Base-by-base conservation (phyloP, 2,888 invertebrate species). In the Magallana nippona region DNA sequence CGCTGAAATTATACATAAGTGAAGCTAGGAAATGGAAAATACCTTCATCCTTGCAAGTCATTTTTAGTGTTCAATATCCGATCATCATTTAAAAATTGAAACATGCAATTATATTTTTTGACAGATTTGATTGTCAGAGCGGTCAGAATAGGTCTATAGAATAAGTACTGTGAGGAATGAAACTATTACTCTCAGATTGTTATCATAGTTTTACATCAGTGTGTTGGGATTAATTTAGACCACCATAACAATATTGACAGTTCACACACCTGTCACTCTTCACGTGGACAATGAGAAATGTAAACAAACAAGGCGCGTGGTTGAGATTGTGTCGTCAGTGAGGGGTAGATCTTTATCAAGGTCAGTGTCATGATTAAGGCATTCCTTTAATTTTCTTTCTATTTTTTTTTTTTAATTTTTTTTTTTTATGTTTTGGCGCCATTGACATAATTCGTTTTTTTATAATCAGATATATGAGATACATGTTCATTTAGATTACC, bases 281-380 rank as follows among this genome's bases (percentile, higher is more conserved):
- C 71, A 32, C 27, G 71, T 32, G 71, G 32, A 71, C 71, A 27
- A 27, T 71, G 71, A 71, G 32, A 71, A 22, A 71, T 71, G 71
- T 27, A 22, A 71, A 71, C 71, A 71, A 71, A 27, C 27, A 27
- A 11, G 71, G 19, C 27, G 27, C 32, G 22, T 32, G 71, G 44
- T 27, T 27, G 60, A n/a, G 3, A 71, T 32, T 27, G 32, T 32
- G 71, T 27, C 71, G 71, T 27, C 71, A 27, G 32, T 11, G 15
- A 27, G 32, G 22, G 13, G 0, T 15, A 10, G 22, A 13, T 27
- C 27, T 27, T 71, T 27, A 27, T 71, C 32, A 71, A 27, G 27
- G 22, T 32, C 22, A 71, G 27, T 71, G 71, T 0, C 44, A 44
- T 44, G 44, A 44, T 44, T 44, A 44, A 0, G 8, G 44, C 44